These are phyloP conservation scores for Pipistrellus pygmaeus DNA, from an alignment of 2,797 vertebrate species.

Conservation along the genomic window DNA sequence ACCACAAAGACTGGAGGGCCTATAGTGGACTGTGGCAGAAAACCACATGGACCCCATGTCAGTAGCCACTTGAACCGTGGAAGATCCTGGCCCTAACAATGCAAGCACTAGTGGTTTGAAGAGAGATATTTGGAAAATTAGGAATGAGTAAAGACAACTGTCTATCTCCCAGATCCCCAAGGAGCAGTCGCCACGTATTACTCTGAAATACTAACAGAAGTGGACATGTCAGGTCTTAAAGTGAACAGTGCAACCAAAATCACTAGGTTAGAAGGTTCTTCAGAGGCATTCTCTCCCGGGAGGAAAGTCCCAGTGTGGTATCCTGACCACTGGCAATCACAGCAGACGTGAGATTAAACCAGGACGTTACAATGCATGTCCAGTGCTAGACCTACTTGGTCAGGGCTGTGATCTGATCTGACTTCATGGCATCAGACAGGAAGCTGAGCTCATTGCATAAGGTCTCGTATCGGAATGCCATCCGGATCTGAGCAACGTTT, in stretches of 20 bases:
- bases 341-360: constrained; percentile 58
- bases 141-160: constrained; percentile 54
- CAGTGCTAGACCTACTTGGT: constrained; percentile 81
- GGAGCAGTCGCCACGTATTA: background rate
- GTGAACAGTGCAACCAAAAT: constrained; percentile 42
- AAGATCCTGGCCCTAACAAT: constrained; percentile 28
- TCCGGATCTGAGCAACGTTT: constrained; percentile 97
- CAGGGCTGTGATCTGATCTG: constrained; percentile 85
- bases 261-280: constrained; percentile 44
- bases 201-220: constrained; percentile 60
- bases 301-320: constrained; percentile 48
- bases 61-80: background rate
- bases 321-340: constrained; percentile 61
- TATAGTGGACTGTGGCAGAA: background rate
- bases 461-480: constrained; percentile 96
- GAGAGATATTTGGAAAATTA: constrained; percentile 55
- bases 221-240: constrained; percentile 28
- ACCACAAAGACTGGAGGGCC: background rate
- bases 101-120: constrained; percentile 37
- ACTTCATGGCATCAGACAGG: constrained; percentile 94
- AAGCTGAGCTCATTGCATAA: constrained; percentile 97
- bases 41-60: background rate
- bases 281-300: background rate
- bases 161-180: constrained; percentile 4
- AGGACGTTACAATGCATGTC: constrained; percentile 31